These are phyloP conservation scores for Tiaroga cobitis DNA, from an alignment of 2,797 vertebrate species.

Conservation along the genomic window DNA sequence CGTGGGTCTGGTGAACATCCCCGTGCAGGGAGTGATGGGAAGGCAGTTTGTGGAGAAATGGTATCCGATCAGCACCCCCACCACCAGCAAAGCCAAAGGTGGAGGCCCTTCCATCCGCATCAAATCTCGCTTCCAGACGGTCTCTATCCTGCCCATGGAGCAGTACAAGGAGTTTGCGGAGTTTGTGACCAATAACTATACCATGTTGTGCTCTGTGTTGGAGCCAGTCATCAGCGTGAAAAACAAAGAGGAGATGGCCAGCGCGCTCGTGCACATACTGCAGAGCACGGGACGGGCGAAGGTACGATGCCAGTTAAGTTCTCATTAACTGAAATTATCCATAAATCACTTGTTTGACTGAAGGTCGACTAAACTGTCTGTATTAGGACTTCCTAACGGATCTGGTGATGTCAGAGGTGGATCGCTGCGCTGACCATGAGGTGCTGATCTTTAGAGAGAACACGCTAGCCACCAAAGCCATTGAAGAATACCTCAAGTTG, in stretches of 20 bases:
- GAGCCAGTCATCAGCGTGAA: constrained; percentile 96
- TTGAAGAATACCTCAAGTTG: constrained; percentile 95
- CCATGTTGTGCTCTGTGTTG: constrained; percentile 90
- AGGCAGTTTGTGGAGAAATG: constrained; percentile 95
- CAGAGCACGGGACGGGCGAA: constrained; percentile 95
- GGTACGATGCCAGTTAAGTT: constrained; percentile 72
- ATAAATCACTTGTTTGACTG: not conserved
- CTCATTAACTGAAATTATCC: not conserved
- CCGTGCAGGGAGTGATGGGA: constrained; percentile 83
- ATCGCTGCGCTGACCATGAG: constrained; percentile 95
- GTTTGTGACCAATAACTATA: constrained; percentile 92
- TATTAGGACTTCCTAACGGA: constrained; percentile 93
- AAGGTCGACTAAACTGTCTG: not conserved
- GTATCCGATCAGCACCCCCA: constrained; percentile 96
- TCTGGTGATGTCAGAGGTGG: constrained; percentile 96
- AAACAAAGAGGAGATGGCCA: constrained; percentile 96
- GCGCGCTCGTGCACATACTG: constrained; percentile 94
- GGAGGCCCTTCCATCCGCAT: constrained; percentile 93
- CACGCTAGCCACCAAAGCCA: constrained; percentile 95
- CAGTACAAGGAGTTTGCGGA: constrained; percentile 98
- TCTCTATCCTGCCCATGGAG: constrained; percentile 95
- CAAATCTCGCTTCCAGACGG: constrained; percentile 93
- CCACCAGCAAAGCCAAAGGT: constrained; percentile 86
- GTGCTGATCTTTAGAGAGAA: constrained; percentile 98
- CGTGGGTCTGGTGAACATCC: constrained; percentile 93